phyloP scores from a whole-genome alignment of 2,113 vertebrate species.

The Crotalus helleri region DNA sequence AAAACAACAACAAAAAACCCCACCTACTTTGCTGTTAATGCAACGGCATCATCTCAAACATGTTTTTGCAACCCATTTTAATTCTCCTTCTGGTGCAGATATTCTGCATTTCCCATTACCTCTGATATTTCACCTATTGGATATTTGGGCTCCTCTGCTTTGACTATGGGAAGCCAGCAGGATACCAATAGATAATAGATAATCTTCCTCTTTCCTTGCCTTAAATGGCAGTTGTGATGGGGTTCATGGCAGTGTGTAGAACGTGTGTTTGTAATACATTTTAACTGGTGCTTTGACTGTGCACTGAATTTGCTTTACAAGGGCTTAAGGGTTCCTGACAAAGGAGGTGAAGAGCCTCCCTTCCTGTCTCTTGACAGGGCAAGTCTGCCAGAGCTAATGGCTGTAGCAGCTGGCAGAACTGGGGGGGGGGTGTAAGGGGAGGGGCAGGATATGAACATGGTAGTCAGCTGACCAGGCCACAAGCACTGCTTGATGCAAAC shows the following conservation, averaged over 20 bases:
- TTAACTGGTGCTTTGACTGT: not conserved
- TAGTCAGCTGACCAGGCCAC: not conserved
- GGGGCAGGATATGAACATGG: not conserved
- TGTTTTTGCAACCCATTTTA: not conserved
- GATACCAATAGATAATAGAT: not conserved
- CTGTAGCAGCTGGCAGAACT: not conserved
- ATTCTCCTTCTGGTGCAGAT: not conserved
- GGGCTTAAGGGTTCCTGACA: not conserved
- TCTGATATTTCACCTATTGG: not conserved
- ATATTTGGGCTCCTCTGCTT: too few species aligned
- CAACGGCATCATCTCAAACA: not conserved
- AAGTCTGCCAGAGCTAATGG: not conserved
- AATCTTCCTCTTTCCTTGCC: not conserved
- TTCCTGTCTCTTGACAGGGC: not conserved
- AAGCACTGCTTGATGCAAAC: not conserved
- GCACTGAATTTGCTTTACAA: not conserved
- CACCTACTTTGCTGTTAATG: not conserved
- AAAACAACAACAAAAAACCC: not conserved
- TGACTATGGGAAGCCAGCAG: not conserved
- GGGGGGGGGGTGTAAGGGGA: too few species aligned
- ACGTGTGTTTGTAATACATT: constrained; percentile 23
- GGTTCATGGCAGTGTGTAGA: constrained; percentile 24
- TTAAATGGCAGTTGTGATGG: constrained; percentile 19
- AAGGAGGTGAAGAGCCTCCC: not conserved
- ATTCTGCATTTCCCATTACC: not conserved